phyloP scores from a whole-genome alignment of 2,888 invertebrate species.

The Myopa testacea region DNA sequence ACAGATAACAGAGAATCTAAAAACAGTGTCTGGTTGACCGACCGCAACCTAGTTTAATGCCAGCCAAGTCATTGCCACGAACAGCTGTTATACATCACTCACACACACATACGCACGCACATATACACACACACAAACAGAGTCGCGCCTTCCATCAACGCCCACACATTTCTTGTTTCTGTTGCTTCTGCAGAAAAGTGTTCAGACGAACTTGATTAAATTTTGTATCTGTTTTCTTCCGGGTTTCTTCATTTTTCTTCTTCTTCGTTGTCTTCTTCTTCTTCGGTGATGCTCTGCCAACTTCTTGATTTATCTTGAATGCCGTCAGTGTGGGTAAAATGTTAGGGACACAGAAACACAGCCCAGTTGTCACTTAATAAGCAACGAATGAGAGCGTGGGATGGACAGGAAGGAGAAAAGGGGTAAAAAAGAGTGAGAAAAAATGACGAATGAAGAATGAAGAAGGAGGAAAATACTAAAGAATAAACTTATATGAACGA shows the following conservation, averaged over 20 bases:
- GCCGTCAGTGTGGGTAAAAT: constrained; percentile 4
- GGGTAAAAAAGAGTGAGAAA: background rate
- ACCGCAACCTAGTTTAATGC: constrained; percentile 11
- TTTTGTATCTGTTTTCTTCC: no score
- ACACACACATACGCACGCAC: constrained; percentile 1
- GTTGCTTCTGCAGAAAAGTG: no score
- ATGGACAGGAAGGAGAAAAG: no score
- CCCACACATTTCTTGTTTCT: no score
- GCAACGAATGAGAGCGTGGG: no score
- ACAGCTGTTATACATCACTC: constrained; percentile 11
- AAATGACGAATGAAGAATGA: no score
- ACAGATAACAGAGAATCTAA: background rate
- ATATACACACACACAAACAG: background rate
- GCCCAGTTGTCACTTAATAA: no score
- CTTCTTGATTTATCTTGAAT: constrained; percentile 21
- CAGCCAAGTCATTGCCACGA: background rate
- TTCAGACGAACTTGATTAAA: no score
- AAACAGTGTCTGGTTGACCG: background rate
- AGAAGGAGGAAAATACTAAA: background rate
- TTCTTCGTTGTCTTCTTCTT: background rate
- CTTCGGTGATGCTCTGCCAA: background rate
- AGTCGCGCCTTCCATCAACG: background rate
- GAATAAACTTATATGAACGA: no score
- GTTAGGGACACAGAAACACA: background rate
- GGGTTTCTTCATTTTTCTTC: background rate